Evolutionary conservation across 2,888 invertebrate genomes (phyloP).

Genomic region (Philhelius pedissequus): DNA sequence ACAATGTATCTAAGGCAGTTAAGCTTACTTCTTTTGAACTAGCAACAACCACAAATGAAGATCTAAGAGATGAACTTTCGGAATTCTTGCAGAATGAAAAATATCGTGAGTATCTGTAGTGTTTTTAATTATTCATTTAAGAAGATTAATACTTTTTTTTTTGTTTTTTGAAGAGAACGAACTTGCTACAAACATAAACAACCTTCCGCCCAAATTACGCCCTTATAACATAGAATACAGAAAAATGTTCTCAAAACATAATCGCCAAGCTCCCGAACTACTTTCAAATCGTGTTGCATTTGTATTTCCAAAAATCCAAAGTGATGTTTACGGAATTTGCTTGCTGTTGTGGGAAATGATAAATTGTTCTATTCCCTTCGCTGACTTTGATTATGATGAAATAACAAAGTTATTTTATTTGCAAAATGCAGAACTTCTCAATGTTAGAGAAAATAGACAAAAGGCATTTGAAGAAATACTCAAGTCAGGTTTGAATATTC

Average conservation of each 20-base stretch:
- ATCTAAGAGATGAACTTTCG: conserved; percentile 32
- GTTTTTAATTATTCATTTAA: not conserved
- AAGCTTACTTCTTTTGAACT: conserved; percentile 62
- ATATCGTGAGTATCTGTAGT: not conserved
- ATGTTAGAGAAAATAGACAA: conserved; percentile 20
- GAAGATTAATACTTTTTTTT: not conserved
- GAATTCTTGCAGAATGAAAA: conserved; percentile 35
- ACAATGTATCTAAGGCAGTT: conserved; percentile 37
- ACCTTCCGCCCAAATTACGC: conserved; percentile 37
- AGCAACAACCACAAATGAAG: conserved; percentile 19
- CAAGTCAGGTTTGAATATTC: conserved; percentile 13
- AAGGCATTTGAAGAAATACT: conserved; percentile 24
- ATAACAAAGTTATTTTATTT: conserved; percentile 20
- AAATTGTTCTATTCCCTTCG: conserved; percentile 37
- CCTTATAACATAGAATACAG: conserved; percentile 47
- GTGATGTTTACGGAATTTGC: conserved; percentile 56
- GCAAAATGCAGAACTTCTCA: conserved; percentile 5
- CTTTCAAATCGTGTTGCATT: conserved; percentile 36
- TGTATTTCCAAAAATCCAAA: conserved; percentile 48
- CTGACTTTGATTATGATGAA: conserved; percentile 34
- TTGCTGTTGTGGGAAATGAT: conserved; percentile 60
- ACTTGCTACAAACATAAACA: not conserved
- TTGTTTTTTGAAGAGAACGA: conserved; percentile 26
- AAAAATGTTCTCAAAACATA: conserved; percentile 44
- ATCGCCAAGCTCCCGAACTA: conserved; percentile 58